These are phyloP conservation scores for Neosilurus hyrtlii DNA, from an alignment of 2,797 vertebrate species.

Conservation along the genomic window DNA sequence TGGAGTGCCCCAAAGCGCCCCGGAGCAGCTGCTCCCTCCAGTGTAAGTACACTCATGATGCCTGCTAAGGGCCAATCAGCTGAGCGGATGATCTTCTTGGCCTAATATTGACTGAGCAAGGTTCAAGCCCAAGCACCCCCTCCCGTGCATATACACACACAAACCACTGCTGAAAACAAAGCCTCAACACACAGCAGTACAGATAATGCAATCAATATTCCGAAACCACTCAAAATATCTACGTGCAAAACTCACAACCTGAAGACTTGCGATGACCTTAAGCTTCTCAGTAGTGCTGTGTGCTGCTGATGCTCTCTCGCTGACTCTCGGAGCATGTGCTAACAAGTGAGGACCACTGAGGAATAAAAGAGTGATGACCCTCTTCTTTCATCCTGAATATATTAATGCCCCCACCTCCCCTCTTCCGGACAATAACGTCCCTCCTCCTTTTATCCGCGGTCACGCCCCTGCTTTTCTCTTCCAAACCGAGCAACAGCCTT, in stretches of 20 bases:
- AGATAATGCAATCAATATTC: conserved; percentile 43
- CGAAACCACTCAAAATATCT: conserved; percentile 1
- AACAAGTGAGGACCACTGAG: conserved; percentile 68
- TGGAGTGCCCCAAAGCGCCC: conserved; percentile 42
- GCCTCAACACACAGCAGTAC: conserved; percentile 22
- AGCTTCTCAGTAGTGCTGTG: neutral
- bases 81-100: conserved; percentile 46
- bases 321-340: conserved; percentile 58
- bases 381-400: conserved; percentile 49
- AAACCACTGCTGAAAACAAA: conserved; percentile 11
- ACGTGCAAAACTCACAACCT: neutral
- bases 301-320: conserved; percentile 46
- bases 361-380: conserved; percentile 75
- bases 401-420: conserved; percentile 66
- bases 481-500: conserved; percentile 26
- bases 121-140: conserved; percentile 44
- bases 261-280: conserved; percentile 33
- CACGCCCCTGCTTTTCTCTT: conserved; percentile 56
- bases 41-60: conserved; percentile 35
- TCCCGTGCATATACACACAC: conserved; percentile 32
- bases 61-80: conserved; percentile 63
- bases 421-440: conserved; percentile 36
- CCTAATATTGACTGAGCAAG: conserved; percentile 50
- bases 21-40: conserved; percentile 44
- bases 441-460: neutral